Percentiles rank a stretch among this genome's conserved stretches.
Evolutionary conservation across 2,888 invertebrate species (phyloP).

Genomic region (Rhamnusium bicolor): DNA sequence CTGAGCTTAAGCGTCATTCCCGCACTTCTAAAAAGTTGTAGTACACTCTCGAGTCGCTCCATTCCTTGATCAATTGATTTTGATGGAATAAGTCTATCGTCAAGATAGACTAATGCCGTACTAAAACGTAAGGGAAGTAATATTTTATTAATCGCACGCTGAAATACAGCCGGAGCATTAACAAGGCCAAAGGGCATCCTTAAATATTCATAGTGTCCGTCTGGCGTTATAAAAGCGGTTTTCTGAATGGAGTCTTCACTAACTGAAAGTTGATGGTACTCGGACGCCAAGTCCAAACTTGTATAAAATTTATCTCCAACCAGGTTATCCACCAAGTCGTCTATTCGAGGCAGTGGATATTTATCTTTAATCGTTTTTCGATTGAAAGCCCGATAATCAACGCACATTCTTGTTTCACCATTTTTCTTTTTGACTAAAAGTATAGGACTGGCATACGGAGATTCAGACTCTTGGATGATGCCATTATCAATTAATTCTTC

Average conservation of each 20-base stretch:
- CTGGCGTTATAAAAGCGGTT: not conserved
- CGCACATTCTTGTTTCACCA: not conserved
- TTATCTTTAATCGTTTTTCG: too few species aligned
- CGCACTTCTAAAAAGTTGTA: too few species aligned
- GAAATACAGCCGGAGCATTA: constrained; percentile 45
- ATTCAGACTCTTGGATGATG: not conserved
- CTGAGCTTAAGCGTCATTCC: too few species aligned
- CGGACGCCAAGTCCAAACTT: not conserved
- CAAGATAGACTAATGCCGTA: too few species aligned
- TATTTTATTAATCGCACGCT: too few species aligned
- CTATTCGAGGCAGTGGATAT: not conserved
- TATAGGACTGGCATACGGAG: not conserved
- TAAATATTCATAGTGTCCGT: constrained; percentile 28
- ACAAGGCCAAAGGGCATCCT: constrained; percentile 34
- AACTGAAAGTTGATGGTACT: not conserved
- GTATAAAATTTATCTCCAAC: not conserved
- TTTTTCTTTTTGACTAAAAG: not conserved
- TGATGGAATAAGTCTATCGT: too few species aligned
- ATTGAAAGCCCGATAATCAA: not conserved
- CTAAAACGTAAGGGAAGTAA: too few species aligned
- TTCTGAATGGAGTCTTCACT: not conserved
- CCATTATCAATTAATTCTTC: constrained; percentile 23
- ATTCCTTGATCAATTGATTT: too few species aligned
- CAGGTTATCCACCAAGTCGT: not conserved
- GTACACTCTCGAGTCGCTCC: too few species aligned